Conservation (phyloP, 1,140 invertebrate genomes). For the Mercenaria mercenaria region DNA sequence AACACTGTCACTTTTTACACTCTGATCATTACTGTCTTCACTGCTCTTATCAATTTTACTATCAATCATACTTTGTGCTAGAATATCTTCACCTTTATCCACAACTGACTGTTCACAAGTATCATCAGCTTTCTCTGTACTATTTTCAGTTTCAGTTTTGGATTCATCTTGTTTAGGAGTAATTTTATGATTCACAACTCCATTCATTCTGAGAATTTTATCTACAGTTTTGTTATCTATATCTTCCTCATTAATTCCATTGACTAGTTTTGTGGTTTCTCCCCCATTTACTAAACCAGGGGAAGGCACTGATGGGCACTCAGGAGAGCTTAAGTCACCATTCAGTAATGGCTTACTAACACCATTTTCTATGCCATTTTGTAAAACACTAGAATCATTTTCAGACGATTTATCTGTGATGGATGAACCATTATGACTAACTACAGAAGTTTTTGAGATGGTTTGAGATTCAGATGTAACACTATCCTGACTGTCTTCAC, state of each 20-base stretch:
- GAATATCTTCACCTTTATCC: slow-evolving; percentile 41
- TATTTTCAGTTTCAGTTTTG: slow-evolving; percentile 1
- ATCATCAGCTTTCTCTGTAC: slow-evolving; percentile 33
- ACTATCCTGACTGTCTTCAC: slow-evolving; percentile 32
- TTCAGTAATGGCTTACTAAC: slow-evolving; percentile 43
- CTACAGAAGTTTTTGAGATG: slow-evolving; percentile 12
- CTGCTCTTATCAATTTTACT: slow-evolving; percentile 46
- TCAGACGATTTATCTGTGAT: slow-evolving; percentile 36
- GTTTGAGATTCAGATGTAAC: slow-evolving; percentile 45
- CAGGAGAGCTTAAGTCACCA: slow-evolving; percentile 52
- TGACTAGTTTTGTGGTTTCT: slow-evolving; percentile 55
- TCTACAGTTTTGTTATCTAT: slow-evolving; percentile 36
- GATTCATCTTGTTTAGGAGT: slow-evolving; percentile 15
- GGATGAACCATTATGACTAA: slow-evolving; percentile 31
- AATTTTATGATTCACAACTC: slow-evolving; percentile 61
- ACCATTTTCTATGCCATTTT: slow-evolving; percentile 46
- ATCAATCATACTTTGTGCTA: slow-evolving; percentile 53
- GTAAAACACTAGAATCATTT: background rate
- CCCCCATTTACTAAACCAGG: slow-evolving; percentile 38
- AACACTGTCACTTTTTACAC: background rate
- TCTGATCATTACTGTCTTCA: slow-evolving; percentile 44
- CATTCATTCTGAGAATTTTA: slow-evolving; percentile 57
- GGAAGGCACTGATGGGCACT: slow-evolving; percentile 55
- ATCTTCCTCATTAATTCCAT: slow-evolving; percentile 56
- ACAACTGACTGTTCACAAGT: background rate